Evolutionary conservation across 2,797 vertebrate genomes (phyloP).

Genomic region (Enteromius afrohamiltoni): DNA sequence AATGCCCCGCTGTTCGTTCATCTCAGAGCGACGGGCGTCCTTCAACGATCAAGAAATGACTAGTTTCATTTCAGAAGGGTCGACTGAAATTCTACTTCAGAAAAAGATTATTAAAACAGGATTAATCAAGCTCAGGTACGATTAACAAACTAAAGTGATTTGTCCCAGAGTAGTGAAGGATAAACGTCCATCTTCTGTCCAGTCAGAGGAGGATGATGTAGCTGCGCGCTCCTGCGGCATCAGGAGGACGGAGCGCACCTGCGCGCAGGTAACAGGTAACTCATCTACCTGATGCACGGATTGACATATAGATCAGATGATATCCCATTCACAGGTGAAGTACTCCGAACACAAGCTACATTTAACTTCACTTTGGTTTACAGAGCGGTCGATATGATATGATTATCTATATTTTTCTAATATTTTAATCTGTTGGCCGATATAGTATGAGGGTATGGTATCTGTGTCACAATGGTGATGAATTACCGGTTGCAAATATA

Average conservation of each 20-base stretch:
- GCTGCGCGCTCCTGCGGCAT: conserved; percentile 54
- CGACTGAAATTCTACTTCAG: conserved; percentile 27
- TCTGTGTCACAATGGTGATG: background rate
- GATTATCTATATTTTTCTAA: background rate
- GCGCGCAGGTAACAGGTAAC: conserved; percentile 45
- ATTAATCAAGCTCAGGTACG: background rate
- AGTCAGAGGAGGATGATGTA: conserved; percentile 37
- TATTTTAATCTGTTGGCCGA: background rate
- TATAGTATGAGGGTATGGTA: background rate
- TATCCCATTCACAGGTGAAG: background rate
- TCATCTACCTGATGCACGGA: background rate
- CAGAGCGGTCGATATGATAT: background rate
- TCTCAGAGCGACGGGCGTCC: conserved; percentile 85
- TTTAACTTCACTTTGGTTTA: background rate
- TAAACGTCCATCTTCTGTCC: conserved; percentile 30
- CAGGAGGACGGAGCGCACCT: conserved; percentile 21
- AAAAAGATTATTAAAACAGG: background rate
- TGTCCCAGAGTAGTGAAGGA: background rate
- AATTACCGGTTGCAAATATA: background rate
- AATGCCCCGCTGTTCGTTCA: conserved; percentile 90
- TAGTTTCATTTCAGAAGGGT: conserved; percentile 82
- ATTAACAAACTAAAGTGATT: background rate
- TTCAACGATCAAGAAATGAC: conserved; percentile 75
- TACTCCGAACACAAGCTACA: background rate
- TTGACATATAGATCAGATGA: background rate